A percentile compares a stretch with the other conserved stretches of the same genome.
phyloP scores from a whole-genome alignment of 2,113 vertebrate genomes.

The Oncorhynchus nerka region DNA sequence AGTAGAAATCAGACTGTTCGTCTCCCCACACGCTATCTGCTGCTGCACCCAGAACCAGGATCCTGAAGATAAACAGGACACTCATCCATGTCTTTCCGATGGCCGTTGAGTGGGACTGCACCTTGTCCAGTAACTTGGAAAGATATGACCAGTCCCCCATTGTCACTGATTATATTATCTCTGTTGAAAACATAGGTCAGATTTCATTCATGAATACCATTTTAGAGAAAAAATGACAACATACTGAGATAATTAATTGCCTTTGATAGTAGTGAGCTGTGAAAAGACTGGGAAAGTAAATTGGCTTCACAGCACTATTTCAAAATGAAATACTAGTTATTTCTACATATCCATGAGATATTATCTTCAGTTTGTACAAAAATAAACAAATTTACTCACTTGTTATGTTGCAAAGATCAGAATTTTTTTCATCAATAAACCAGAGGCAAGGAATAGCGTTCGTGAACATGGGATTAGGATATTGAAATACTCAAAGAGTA shows the following conservation, averaged over 20 bases:
- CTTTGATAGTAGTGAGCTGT: neutral
- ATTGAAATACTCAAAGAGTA: neutral
- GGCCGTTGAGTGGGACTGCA: conserved; percentile 71
- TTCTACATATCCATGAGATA: no score
- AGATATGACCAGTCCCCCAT: conserved; percentile 77
- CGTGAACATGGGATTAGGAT: neutral
- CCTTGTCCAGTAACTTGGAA: conserved; percentile 64
- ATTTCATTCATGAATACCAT: neutral
- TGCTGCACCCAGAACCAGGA: conserved; percentile 65
- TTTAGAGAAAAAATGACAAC: neutral
- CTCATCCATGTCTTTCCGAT: conserved; percentile 77
- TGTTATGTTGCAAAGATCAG: neutral
- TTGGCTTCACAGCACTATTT: neutral
- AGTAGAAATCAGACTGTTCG: conserved; percentile 62
- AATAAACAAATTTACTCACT: neutral
- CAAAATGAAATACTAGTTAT: neutral
- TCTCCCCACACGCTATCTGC: conserved; percentile 71
- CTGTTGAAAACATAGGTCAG: neutral
- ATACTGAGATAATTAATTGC: neutral
- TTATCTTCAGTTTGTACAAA: no score
- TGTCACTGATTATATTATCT: neutral
- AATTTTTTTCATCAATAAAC: neutral
- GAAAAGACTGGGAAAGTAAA: neutral
- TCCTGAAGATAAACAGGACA: conserved; percentile 73
- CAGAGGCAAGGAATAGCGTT: neutral